A percentile compares a stretch with the other conserved stretches of the same genome.
These are phyloP conservation scores for Sarcophaga bullata DNA, from an alignment of 1,140 invertebrate genomes.

Conservation along the genomic window DNA sequence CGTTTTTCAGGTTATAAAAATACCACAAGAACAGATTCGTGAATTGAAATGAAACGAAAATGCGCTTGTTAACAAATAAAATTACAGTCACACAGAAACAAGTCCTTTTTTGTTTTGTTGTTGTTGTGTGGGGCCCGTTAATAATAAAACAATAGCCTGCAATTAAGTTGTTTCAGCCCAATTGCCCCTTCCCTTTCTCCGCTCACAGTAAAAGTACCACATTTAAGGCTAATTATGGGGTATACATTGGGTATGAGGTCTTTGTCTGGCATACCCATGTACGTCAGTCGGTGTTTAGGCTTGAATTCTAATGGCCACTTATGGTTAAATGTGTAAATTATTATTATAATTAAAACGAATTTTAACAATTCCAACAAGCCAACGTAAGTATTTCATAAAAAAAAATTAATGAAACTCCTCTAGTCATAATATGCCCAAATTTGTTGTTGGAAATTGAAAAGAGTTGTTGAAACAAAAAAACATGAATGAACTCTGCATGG, in stretches of 20 bases:
- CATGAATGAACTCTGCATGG: too few relatives aligned
- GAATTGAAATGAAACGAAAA: not conserved
- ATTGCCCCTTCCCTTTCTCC: not conserved
- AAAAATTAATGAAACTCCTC: too few relatives aligned
- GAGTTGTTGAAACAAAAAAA: too few relatives aligned
- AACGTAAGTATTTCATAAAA: too few relatives aligned
- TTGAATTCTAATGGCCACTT: not conserved
- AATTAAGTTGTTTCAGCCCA: slow-evolving; percentile 29
- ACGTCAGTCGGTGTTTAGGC: not conserved
- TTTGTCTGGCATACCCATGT: too few relatives aligned
- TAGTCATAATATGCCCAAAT: too few relatives aligned
- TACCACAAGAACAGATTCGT: not conserved
- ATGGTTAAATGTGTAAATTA: slow-evolving; percentile 30
- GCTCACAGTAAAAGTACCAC: too few relatives aligned
- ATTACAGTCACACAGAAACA: not conserved
- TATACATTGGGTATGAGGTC: too few relatives aligned
- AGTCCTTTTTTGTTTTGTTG: too few relatives aligned
- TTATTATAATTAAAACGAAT: slow-evolving; percentile 28
- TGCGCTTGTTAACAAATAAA: slow-evolving; percentile 11
- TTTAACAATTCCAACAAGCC: not conserved
- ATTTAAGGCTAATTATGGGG: too few relatives aligned
- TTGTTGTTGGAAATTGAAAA: too few relatives aligned
- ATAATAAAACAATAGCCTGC: slow-evolving; percentile 4
- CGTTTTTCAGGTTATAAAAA: slow-evolving; percentile 38
- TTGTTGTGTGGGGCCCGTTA: not conserved